Conservation (phyloP, 2,113 vertebrate species). For the Montifringilla adamsi region DNA sequence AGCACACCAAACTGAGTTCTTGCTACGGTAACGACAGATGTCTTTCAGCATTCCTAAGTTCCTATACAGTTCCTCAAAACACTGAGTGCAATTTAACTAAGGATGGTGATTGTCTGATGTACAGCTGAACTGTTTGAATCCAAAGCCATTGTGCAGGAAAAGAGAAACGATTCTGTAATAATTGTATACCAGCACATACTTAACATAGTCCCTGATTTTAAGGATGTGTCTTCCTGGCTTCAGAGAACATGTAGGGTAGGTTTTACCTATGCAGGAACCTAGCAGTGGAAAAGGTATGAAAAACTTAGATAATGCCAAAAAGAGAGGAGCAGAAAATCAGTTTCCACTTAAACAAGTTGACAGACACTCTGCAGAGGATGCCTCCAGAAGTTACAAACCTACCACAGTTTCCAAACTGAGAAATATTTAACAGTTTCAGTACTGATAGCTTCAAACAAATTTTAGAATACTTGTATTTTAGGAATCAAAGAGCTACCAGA, state of each 20-base stretch:
- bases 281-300: background rate
- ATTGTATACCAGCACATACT: background rate
- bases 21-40: accelerated
- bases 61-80: background rate
- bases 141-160: background rate
- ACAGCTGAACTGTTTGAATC: background rate
- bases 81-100: background rate
- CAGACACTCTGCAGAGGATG: background rate
- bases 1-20: background rate
- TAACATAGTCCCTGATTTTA: background rate
- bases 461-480: background rate
- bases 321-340: background rate
- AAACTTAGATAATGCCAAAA: background rate
- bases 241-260: background rate
- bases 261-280: background rate
- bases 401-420: background rate
- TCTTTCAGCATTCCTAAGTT: background rate
- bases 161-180: background rate
- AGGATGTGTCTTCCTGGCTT: background rate
- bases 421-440: background rate
- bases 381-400: background rate
- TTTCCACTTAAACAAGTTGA: background rate
- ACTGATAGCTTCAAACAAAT: background rate
- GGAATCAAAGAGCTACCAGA: background rate
- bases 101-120: no score